Evolutionary conservation across 2,113 vertebrate species (phyloP), one percentile per base, ranked within the genome.

Genomic region (Anolis sagrei): DNA sequence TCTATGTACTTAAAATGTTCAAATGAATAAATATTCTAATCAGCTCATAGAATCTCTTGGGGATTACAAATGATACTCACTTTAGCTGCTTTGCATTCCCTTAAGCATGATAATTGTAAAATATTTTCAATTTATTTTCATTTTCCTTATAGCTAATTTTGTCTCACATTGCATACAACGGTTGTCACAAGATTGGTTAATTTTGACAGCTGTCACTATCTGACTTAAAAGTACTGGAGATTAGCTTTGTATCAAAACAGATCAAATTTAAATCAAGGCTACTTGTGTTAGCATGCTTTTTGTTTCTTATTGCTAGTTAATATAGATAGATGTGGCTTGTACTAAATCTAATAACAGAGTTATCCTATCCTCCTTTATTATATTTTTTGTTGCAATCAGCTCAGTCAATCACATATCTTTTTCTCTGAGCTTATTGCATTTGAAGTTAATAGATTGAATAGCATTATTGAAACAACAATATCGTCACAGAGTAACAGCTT

Each of bases 41-140:
- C 85, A 19, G 86, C 48, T 87, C 54, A n/a, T 73, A 5, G 11
- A 92, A 83, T 89, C 89, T 34, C 79, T 86, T 88, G 83, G 81
- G 62, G 89, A 93, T 88, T 86, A 93, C 93, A 93, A 80, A 69
- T 87, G 49, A 49, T 92, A 93, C 44, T 85, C 91, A 93, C 94
- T 94, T 68, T 89, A 34, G 80, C 32, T 83, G 81, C 76, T 91
- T 85, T 88, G 92, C 73, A 86, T 69, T 89, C 81, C 74, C 84
- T 93, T 88, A 91, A 93, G 88, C 75, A 92, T 93, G 93, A 93
- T 76, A 84, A 82, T 64, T 5, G 64, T 93, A 92, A 92, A 88
- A 90, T 90, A 90, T 81, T 86, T 93, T 91, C 89, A 89, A 80
- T 91, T 88, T 88, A 48, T 84, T 89, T 75, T 82, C 58, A 58